Percentiles rank a stretch among this genome's conserved stretches.
Conservation (phyloP, 1,140 invertebrate genomes). For the Neotoxoptera formosana region DNA sequence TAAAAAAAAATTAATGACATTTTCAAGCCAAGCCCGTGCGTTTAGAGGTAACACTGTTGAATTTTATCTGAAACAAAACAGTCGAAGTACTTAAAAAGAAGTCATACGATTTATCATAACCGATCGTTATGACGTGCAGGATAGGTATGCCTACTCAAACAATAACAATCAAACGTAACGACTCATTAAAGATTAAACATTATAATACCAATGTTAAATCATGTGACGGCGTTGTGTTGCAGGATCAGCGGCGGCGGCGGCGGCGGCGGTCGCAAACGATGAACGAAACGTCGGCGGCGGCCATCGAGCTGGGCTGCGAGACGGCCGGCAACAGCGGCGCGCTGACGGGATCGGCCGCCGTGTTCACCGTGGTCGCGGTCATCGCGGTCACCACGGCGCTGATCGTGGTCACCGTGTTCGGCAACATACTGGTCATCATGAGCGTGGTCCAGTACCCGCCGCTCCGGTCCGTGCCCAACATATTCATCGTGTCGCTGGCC, state of each 20-base stretch:
- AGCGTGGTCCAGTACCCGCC: slow-evolving; percentile 96
- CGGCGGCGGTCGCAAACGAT: background rate
- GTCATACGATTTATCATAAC: too few species aligned
- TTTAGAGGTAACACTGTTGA: background rate
- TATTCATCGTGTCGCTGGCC: slow-evolving; percentile 96
- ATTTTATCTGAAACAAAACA: background rate
- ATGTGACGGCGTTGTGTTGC: background rate
- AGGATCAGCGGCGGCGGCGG: background rate
- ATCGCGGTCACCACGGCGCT: slow-evolving; percentile 74
- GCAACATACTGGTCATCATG: slow-evolving; percentile 94
- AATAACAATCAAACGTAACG: too few species aligned
- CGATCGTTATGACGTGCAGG: too few species aligned
- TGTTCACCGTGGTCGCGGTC: slow-evolving; percentile 73
- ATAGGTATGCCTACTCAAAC: too few species aligned
- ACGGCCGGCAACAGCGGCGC: background rate
- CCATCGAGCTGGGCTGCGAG: background rate
- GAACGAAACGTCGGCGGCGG: background rate
- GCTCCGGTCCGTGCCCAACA: slow-evolving; percentile 96
- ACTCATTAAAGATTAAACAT: too few species aligned
- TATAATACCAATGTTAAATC: too few species aligned
- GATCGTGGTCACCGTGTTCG: slow-evolving; percentile 90
- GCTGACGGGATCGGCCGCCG: slow-evolving; percentile 79
- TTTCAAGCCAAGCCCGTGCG: background rate
- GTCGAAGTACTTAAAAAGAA: background rate
- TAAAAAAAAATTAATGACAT: background rate